Evolutionary conservation across 2,888 invertebrate species (phyloP), one percentile per base, ranked within the genome.

Genomic region (Tillus elongatus): DNA sequence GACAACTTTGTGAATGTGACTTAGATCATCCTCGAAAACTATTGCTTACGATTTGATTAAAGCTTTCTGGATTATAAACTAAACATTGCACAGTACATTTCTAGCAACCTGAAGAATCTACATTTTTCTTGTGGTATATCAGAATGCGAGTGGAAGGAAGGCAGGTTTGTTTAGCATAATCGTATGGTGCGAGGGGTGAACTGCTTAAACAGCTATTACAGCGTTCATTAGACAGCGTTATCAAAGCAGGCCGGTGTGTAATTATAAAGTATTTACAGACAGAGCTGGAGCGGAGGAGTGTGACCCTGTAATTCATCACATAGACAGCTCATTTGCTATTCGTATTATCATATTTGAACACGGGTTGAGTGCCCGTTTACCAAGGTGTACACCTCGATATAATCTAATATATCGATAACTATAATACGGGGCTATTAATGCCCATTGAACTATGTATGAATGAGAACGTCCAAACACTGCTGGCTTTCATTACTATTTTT

Each of bases 261-360:
- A 66, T 66, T 66, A 66, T 65, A 65, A 66, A 65, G 63, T 63
- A 63, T 66, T 66, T 66, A 66, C 61, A 53, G 56, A 51, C 53
- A 49, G 51, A 52, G 53, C 51, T 56, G 52, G 53, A 52, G 57
- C 52, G 57, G 59, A 59, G 62, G 62, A 58, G 63, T 60, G 56
- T 54, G 57, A 50, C 56, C 57, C 55, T 54, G 63, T 61, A 64
- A 64, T 64, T 63, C 60, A 63, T 64, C 64, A 63, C 58, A 54
- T 53, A 56, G 61, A 63, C 62, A 61, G 61, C 61, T 61, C 60
- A 61, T 60, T 60, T 58, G 61, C 61, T 61, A 60, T 62, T 63
- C 61, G 53, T 61, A 62, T 61, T 61, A 61, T 61, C 56, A 58
- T 61, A 57, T 58, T 58, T 59, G 53, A 55, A 51, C 56, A 50